These are phyloP conservation scores for Tenthredo amoena DNA, from an alignment of 2,888 invertebrate species.

Conservation along the genomic window DNA sequence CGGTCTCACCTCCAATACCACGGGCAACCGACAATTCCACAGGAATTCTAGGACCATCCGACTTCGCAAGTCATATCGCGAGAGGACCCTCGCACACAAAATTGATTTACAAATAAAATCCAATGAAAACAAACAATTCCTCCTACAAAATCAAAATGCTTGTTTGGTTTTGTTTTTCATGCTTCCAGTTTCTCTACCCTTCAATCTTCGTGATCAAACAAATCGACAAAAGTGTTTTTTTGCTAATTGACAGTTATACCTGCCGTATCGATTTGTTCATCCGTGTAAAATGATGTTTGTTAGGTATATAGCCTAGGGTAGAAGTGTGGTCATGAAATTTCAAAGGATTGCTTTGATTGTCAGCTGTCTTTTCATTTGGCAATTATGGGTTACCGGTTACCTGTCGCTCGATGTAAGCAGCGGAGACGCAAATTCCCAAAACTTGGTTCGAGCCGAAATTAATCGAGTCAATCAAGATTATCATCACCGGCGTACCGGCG, in stretches of 20 bases:
- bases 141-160: not conserved
- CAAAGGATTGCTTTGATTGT: constrained; percentile 38
- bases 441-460: constrained; percentile 51
- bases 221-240: not conserved
- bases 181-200: not conserved
- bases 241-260: not conserved
- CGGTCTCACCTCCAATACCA: constrained; percentile 33
- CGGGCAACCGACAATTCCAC: constrained; percentile 41
- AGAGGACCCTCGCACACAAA: not conserved
- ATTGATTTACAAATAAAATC: constrained; percentile 12
- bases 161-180: not conserved
- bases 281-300: not conserved
- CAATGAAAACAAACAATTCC: not conserved
- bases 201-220: not conserved
- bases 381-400: constrained; percentile 39
- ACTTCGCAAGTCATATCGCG: constrained; percentile 26
- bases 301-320: constrained; percentile 14
- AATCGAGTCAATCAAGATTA: constrained; percentile 53
- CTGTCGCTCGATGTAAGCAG: constrained; percentile 50
- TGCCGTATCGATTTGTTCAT: not conserved
- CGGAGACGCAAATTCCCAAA: constrained; percentile 53
- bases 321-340: constrained; percentile 27
- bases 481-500: constrained; percentile 43
- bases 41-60: constrained; percentile 39
- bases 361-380: constrained; percentile 37